Base-by-base conservation (phyloP, 2,888 invertebrate genomes). In the Dryomyza anilis region DNA sequence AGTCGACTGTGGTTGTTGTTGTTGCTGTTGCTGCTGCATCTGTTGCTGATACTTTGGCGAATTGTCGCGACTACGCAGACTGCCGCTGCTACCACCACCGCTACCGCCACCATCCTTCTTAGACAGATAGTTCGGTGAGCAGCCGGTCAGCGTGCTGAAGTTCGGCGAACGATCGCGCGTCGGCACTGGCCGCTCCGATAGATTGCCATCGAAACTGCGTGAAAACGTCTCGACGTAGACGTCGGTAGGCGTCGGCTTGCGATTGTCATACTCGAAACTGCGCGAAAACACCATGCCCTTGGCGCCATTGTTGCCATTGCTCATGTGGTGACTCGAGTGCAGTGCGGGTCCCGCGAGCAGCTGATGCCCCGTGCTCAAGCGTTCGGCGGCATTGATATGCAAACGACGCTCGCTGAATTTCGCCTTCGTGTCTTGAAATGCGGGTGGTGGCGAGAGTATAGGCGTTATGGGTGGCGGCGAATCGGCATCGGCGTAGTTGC, bases 371-470 rank as follows among this genome's bases (percentile, higher is more conserved):
- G 46, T 10, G 1, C 67, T 68, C 7, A 66, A 66, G 27, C 72
- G 72, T 2, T 72, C 72, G 1, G 73, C 72, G 16, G 68, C 57
- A 50, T 66, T 66, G 10, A 74, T 65, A 1, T 69, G 56, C 62
- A 73, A 75, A 12, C 70, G 75, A 0, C 76, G 71, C 25, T 78
- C 80, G 16, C 72, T 71, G 25, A 76, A 74, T 12, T 53, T 61
- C 1, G 52, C 43, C 29, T 61, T 82, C 70, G 83, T 82, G 70
- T 89, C 89, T 76, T 90, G 89, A 76, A 90, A 90, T 10, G 89
- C 89, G 10, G 89, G 89, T 1, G 89, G 89, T 10, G 89, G 89
- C 16, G 89, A 89, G 53, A 90, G 86, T 66, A 90, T 90, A 7
- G 89, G 89, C 1, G 89, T 89, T 14, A 88, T 83, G n/a, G 88